These are phyloP conservation scores for Melospiza melodia DNA, from an alignment of 2,113 vertebrate genomes.

Conservation along the genomic window DNA sequence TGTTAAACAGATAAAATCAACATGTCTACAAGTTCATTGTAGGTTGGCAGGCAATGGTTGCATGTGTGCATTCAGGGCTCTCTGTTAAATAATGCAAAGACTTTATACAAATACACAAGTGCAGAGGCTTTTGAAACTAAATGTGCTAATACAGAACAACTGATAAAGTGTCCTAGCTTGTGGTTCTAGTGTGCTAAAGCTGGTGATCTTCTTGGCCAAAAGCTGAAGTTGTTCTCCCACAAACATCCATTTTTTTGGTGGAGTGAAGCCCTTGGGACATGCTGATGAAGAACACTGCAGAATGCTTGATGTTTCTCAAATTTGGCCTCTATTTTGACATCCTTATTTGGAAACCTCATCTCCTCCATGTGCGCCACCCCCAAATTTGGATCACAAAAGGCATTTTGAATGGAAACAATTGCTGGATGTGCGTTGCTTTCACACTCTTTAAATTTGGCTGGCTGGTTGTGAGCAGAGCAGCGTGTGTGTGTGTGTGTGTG, in stretches of 20 bases:
- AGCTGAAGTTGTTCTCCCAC: not conserved
- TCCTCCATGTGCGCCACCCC: not conserved
- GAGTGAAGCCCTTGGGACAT: not conserved
- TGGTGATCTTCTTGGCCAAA: not conserved
- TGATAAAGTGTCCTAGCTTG: not conserved
- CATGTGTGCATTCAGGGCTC: not conserved
- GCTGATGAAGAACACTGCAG: not conserved
- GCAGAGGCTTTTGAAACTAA: not conserved
- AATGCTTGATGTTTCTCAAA: not conserved
- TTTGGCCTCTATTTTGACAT: not conserved
- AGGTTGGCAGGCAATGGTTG: constrained; percentile 38
- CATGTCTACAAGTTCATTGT: constrained; percentile 51
- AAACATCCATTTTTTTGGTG: not conserved
- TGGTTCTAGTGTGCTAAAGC: not conserved
- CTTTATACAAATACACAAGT: not conserved
- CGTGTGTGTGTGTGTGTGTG: not conserved
- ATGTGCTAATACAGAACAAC: not conserved
- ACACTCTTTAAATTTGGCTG: not conserved
- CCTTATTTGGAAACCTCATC: constrained; percentile 13
- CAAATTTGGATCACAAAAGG: not conserved
- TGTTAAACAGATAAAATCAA: constrained; percentile 62
- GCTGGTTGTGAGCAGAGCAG: not conserved
- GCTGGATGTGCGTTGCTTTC: constrained; percentile 40
- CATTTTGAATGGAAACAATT: constrained; percentile 44
- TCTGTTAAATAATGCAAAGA: constrained; percentile 27